These are phyloP conservation scores for Aegotheles bennettii DNA, from an alignment of 2,113 vertebrate species.

Conservation along the genomic window DNA sequence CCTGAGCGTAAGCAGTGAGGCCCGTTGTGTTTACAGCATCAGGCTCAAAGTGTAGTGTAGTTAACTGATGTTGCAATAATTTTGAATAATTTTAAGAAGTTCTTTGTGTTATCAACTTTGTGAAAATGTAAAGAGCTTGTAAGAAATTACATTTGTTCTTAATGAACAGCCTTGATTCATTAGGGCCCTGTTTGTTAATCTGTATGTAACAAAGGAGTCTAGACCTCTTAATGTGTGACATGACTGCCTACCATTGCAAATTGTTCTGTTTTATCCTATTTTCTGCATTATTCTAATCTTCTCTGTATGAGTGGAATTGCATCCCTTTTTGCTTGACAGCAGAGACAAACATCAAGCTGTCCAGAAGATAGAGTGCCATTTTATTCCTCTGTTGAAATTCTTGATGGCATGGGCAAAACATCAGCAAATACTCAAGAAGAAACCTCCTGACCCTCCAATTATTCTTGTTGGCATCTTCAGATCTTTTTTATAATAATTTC, in stretches of 20 bases:
- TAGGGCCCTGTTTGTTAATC: neutral
- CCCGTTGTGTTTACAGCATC: neutral
- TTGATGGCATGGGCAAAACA: constrained; percentile 40
- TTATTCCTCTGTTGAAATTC: constrained; percentile 58
- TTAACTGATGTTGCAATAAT: neutral
- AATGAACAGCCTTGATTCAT: neutral
- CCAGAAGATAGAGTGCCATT: constrained; percentile 56
- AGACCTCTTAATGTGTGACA: neutral
- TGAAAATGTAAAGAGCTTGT: neutral
- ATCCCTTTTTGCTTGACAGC: constrained; percentile 51
- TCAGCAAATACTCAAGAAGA: constrained; percentile 40
- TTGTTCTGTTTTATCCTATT: constrained; percentile 42
- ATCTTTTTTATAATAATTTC: neutral
- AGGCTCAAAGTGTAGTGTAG: neutral
- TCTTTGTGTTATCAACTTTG: neutral
- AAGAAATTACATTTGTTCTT: neutral
- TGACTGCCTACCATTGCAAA: neutral
- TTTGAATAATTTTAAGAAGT: neutral
- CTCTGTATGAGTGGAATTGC: constrained; percentile 33
- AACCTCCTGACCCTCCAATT: constrained; percentile 24
- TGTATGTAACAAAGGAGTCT: neutral
- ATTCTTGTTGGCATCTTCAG: constrained; percentile 50
- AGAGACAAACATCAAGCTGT: constrained; percentile 66
- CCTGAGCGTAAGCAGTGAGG: neutral
- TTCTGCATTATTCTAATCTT: constrained; percentile 48